Evolutionary conservation across 2,797 vertebrate species (phyloP), one percentile per base, ranked within the genome.

Genomic region (Myotis planiceps): DNA sequence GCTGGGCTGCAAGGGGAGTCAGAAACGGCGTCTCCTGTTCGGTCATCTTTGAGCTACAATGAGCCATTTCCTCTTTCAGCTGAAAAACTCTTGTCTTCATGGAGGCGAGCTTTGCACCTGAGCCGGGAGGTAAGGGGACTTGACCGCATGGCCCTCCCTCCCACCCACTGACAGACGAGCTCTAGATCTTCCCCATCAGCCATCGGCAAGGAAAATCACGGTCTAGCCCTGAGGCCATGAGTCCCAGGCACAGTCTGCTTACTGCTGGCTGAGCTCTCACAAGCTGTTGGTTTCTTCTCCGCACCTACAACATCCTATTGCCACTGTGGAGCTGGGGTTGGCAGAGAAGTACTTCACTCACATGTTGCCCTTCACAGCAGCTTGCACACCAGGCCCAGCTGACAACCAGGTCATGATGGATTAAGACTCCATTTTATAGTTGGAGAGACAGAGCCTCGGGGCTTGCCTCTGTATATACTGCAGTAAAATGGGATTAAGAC

Each of bases 121-220:
- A 97, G 83, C 94, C 39, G 66, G 60, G 91, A 87, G 97, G 97
- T 98, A 97, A 91, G 96, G 68, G 72, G 55, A 58, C 49, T 75
- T 78, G 21, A 55, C 34, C 18, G 19, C 1, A 0, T 25, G 4
- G 83, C 39, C 45, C n/a, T 84, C 69, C 27, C 25, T 1, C 69
- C 19, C n/a, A 5, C 7, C 58, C 8, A 27, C 3, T 80, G 16
- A 32, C 29, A n/a, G 13, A 68, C 9, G 12, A 18, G 6, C 19
- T 85, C 39, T 39, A 7, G 5, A 3, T 58, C 51, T 60, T 74
- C 39, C 7, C 23, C 14, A 4, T 29, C 27, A 18, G 6, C 9
- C 7, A 39, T 12, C 0, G 3, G 3, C 18, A 78, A 82, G 21
- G 42, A 72, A 79, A 75, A 49, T 37, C 16, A 25, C 37, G 42